Evolutionary conservation across 1,140 invertebrate genomes (phyloP).

Genomic region (Aporrectodea caliginosa): DNA sequence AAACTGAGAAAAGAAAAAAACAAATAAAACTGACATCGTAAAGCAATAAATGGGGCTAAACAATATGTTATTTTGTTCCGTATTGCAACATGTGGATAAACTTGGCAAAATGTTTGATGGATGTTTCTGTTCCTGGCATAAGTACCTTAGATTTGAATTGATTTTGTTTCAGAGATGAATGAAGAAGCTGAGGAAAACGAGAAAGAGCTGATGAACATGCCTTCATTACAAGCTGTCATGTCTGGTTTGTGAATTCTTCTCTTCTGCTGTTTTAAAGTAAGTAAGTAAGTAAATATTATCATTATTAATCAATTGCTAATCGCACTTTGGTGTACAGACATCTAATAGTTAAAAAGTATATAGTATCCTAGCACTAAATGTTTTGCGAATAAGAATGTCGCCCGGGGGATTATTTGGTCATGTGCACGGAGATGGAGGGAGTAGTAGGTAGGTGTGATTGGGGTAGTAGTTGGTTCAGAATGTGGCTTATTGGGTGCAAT

Average conservation of each 20-base stretch:
- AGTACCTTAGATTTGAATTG: background rate
- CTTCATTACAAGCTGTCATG: background rate
- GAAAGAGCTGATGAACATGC: background rate
- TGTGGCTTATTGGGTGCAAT: too few relatives aligned
- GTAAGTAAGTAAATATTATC: background rate
- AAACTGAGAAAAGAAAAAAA: background rate
- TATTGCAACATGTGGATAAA: background rate
- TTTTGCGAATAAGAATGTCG: background rate
- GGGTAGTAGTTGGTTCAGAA: too few relatives aligned
- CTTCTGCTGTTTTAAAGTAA: background rate
- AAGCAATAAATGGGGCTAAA: background rate
- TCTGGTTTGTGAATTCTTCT: background rate
- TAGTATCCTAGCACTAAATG: too few relatives aligned
- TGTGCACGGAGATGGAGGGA: too few relatives aligned
- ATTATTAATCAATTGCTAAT: background rate
- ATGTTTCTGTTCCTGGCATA: too few relatives aligned
- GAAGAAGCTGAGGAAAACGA: background rate
- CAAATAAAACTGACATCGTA: background rate
- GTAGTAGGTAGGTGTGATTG: too few relatives aligned
- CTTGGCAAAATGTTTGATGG: too few relatives aligned
- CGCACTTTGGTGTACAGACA: background rate
- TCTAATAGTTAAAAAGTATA: too few relatives aligned
- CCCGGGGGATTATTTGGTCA: too few relatives aligned
- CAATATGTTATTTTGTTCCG: background rate
- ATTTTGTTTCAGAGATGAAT: background rate